A percentile compares a stretch with the other conserved stretches of the same genome.
phyloP scores from a whole-genome alignment of 2,888 invertebrate genomes.

The Lepidocyrtoides sp. region DNA sequence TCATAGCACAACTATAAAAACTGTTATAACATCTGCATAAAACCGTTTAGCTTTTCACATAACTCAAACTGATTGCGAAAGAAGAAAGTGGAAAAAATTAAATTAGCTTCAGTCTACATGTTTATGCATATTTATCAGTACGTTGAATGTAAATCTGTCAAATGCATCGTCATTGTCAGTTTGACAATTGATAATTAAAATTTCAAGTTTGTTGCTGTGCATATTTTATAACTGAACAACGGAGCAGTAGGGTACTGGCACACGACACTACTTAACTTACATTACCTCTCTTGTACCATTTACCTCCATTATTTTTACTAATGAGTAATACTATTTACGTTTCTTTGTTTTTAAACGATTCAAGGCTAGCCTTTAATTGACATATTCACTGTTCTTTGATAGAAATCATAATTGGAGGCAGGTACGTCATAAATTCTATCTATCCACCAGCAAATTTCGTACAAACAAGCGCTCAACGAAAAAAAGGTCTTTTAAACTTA shows the following conservation, averaged over 20 bases:
- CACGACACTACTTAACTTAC: neutral
- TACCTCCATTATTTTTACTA: neutral
- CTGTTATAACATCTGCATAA: neutral
- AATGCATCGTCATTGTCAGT: neutral
- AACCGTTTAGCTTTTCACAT: neutral
- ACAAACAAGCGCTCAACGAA: too few relatives aligned
- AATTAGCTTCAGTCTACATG: neutral
- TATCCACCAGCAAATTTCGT: too few relatives aligned
- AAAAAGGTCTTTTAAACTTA: too few relatives aligned
- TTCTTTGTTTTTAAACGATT: conserved; percentile 3
- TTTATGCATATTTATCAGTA: neutral
- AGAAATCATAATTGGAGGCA: conserved; percentile 34
- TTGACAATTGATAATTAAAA: conserved; percentile 46
- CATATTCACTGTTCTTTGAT: conserved; percentile 10
- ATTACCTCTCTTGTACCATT: neutral
- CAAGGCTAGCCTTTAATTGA: conserved; percentile 16
- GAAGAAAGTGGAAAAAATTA: conserved; percentile 66
- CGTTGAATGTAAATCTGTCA: neutral
- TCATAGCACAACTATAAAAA: neutral
- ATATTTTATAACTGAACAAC: neutral
- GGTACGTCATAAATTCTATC: neutral
- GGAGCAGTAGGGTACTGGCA: neutral
- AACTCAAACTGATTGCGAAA: conserved; percentile 8
- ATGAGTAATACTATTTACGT: neutral
- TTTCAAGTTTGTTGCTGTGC: conserved; percentile 20